Percentiles rank a stretch among this genome's conserved stretches.
These are phyloP conservation scores for Microplitis demolitor DNA, from an alignment of 1,140 invertebrate species.

Conservation along the genomic window DNA sequence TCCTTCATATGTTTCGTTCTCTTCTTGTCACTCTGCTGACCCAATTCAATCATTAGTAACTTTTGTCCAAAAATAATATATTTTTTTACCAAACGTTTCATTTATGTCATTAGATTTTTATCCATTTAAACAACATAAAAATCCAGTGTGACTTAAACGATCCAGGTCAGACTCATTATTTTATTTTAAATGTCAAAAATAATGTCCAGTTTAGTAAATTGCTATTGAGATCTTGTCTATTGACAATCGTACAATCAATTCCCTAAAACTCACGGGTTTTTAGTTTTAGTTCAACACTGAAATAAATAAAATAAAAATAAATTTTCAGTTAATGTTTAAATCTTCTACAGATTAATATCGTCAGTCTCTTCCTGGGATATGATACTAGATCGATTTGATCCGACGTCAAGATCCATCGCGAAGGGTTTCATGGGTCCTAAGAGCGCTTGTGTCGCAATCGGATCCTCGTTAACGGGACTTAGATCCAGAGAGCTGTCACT, in stretches of 20 bases:
- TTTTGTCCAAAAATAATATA: background rate
- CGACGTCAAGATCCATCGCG: conserved; percentile 63
- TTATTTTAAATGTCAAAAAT: background rate
- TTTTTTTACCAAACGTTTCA: background rate
- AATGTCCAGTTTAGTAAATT: background rate
- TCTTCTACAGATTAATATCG: conserved; percentile 27
- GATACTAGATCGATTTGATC: conserved; percentile 64
- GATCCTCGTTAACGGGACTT: conserved; percentile 53
- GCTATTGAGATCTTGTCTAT: background rate
- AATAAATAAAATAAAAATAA: too few species aligned
- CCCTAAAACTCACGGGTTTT: background rate
- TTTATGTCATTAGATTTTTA: background rate
- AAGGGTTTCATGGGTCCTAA: conserved; percentile 57
- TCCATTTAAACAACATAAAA: background rate
- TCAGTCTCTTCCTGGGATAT: conserved; percentile 62
- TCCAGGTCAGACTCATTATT: conserved; percentile 13
- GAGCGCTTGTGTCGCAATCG: conserved; percentile 39
- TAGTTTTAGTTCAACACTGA: too few species aligned
- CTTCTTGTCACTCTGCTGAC: background rate
- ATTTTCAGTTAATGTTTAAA: background rate
- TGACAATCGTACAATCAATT: background rate
- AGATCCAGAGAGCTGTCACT: conserved; percentile 63
- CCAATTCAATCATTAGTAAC: background rate
- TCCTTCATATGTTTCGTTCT: background rate
- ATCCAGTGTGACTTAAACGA: background rate